Conservation (phyloP, 2,888 invertebrate genomes). For the Caenorhabditis drosophilae region DNA sequence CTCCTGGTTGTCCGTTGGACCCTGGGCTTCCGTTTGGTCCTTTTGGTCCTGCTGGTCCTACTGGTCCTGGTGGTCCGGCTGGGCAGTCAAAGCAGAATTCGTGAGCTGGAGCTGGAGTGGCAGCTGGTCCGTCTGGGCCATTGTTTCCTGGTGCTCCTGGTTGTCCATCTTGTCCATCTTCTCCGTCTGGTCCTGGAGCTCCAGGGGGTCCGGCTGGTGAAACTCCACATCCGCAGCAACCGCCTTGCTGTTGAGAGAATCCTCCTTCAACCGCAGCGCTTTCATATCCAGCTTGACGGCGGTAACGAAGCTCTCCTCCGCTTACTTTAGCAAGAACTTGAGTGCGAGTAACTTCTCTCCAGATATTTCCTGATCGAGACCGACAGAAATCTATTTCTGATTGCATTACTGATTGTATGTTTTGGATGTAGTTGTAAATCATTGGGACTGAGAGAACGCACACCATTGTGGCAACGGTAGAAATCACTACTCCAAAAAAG, state of each 20-base stretch:
- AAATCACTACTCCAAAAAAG: constrained; percentile 60
- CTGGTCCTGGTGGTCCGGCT: constrained; percentile 55
- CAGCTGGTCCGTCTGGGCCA: constrained; percentile 59
- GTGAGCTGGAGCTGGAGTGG: constrained; percentile 53
- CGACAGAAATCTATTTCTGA: constrained; percentile 62
- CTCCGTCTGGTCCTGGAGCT: constrained; percentile 48
- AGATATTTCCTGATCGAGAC: constrained; percentile 60
- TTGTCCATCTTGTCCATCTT: constrained; percentile 50
- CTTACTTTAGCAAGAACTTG: constrained; percentile 55
- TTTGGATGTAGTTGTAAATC: constrained; percentile 66
- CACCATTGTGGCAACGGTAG: constrained; percentile 57
- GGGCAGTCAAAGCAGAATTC: constrained; percentile 59
- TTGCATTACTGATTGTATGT: constrained; percentile 62
- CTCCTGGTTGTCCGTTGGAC: constrained; percentile 49
- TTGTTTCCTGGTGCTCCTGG: constrained; percentile 57
- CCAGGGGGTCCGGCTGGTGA: constrained; percentile 52
- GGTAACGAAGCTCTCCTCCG: constrained; percentile 47
- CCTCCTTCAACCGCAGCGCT: constrained; percentile 42
- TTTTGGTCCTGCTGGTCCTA: constrained; percentile 55
- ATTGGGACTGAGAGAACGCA: constrained; percentile 62
- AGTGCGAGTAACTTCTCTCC: constrained; percentile 60
- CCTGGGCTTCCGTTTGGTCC: constrained; percentile 57
- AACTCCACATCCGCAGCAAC: constrained; percentile 57
- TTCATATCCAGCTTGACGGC: constrained; percentile 53
- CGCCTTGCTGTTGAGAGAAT: constrained; percentile 31